Conservation (phyloP, 2,113 vertebrate genomes). For the Procapra przewalskii region DNA sequence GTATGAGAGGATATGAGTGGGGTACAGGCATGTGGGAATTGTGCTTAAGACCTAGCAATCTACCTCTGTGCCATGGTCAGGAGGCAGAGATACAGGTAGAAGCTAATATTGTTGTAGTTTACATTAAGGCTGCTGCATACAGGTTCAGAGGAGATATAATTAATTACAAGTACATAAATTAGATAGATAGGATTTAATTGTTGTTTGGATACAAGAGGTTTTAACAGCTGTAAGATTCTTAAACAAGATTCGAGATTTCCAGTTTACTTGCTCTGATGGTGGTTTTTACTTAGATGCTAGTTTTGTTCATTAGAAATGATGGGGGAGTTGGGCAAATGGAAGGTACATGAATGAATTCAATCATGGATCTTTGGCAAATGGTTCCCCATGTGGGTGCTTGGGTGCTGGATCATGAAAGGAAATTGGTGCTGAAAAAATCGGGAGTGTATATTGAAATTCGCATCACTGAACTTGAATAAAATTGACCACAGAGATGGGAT, state of each 20-base stretch:
- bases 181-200: background rate
- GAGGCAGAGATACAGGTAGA: background rate
- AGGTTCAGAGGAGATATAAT: background rate
- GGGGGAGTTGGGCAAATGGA: rapidly evolving
- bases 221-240: background rate
- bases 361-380: no score
- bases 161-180: background rate
- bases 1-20: background rate
- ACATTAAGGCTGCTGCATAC: background rate
- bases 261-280: background rate
- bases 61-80: background rate
- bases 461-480: background rate
- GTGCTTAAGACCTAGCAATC: background rate
- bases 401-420: background rate
- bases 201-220: background rate
- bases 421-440: background rate
- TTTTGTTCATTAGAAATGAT: background rate
- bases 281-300: background rate
- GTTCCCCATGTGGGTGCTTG: background rate
- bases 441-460: background rate
- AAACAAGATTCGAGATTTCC: background rate
- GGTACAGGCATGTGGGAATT: background rate
- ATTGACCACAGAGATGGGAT: background rate
- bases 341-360: background rate
- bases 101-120: background rate